A percentile compares a stretch with the other conserved stretches of the same genome.
Conservation (phyloP, 2,797 vertebrate species). For the Numenius phaeopus region DNA sequence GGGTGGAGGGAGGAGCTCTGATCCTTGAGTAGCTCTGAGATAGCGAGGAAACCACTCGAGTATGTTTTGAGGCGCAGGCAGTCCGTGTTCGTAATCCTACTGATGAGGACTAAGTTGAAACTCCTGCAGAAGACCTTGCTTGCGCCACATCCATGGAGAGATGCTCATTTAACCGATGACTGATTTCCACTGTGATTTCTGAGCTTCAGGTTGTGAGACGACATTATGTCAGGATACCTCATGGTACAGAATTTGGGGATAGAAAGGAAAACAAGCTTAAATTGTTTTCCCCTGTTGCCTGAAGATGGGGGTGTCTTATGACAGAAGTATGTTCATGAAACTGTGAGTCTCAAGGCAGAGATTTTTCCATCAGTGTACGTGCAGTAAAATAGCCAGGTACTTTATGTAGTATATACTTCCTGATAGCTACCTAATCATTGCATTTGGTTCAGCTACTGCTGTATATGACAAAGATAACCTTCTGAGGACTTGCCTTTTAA, state of each 20-base stretch:
- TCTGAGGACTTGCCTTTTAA: not conserved
- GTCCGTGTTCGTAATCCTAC: not conserved
- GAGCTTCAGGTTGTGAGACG: not conserved
- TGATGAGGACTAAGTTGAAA: not conserved
- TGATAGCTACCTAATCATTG: not conserved
- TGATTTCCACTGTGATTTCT: not conserved
- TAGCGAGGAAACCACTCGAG: not conserved
- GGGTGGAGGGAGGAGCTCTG: not conserved
- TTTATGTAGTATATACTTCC: not conserved
- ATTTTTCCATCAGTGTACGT: not conserved
- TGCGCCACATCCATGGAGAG: not conserved
- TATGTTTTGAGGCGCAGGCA: not conserved
- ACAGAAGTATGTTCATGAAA: not conserved
- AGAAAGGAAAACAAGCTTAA: not conserved
- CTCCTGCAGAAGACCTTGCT: not conserved
- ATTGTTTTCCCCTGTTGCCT: not conserved
- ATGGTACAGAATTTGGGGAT: not conserved
- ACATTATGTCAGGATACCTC: not conserved
- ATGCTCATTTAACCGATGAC: not conserved
- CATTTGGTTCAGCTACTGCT: not conserved
- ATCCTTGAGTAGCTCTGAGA: not conserved
- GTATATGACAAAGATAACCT: not conserved
- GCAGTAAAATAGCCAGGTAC: not conserved
- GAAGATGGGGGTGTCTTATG: not conserved
- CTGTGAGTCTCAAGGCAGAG: not conserved